phyloP scores from a whole-genome alignment of 2,888 invertebrate genomes.

The Andrena haemorrhoa region DNA sequence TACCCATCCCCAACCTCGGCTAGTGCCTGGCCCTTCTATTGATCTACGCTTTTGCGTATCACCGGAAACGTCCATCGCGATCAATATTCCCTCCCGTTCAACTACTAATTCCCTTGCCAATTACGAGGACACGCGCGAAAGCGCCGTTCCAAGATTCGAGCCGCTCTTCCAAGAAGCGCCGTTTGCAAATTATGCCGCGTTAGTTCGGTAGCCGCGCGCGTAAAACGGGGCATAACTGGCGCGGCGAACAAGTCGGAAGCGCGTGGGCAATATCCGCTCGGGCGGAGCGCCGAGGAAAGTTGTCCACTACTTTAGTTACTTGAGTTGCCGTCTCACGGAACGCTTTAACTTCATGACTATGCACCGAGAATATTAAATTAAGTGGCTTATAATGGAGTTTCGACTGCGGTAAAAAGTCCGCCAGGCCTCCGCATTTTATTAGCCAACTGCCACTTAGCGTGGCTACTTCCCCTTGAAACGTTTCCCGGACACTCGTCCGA shows the following conservation, averaged over 20 bases:
- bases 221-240: conserved; percentile 45
- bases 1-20: neutral
- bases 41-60: too few relatives aligned
- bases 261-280: conserved; percentile 64
- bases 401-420: conserved; percentile 42
- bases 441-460: conserved; percentile 12
- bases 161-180: neutral
- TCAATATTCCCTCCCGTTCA: neutral
- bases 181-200: conserved; percentile 35
- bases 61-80: neutral
- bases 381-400: conserved; percentile 63
- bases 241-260: conserved; percentile 47
- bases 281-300: conserved; percentile 63
- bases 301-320: conserved; percentile 61
- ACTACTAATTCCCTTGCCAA: neutral
- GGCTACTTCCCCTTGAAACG: conserved; percentile 4
- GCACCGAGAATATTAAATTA: conserved; percentile 66
- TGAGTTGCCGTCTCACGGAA: conserved; percentile 60
- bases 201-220: conserved; percentile 34
- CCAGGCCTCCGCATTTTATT: conserved; percentile 25
- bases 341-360: conserved; percentile 65
- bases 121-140: neutral
- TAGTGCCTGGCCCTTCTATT: too few relatives aligned
- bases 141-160: neutral
- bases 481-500: neutral